phyloP scores from a whole-genome alignment of 2,113 vertebrate genomes.

The Pseudolaguvia tuberculata region DNA sequence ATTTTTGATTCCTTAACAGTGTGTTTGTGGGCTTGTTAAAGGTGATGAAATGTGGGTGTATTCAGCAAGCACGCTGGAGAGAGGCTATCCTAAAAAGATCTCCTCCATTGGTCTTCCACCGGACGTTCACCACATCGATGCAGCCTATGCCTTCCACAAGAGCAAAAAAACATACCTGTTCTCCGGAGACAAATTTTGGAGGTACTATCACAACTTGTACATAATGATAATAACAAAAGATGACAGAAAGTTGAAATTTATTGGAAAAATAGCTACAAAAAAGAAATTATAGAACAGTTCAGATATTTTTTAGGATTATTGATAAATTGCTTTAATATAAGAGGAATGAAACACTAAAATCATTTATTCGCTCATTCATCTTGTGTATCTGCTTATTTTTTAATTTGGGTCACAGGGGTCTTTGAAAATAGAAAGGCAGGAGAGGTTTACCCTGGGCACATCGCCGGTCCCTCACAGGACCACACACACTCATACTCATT shows the following conservation, averaged over 20 bases:
- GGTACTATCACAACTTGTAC: constrained; percentile 61
- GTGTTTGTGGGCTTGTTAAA: constrained; percentile 51
- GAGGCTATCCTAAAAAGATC: constrained; percentile 87
- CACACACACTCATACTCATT: too few relatives aligned
- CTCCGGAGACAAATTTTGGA: constrained; percentile 91
- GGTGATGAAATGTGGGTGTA: constrained; percentile 93
- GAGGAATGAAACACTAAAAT: background rate
- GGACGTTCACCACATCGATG: constrained; percentile 79
- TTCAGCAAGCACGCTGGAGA: constrained; percentile 80
- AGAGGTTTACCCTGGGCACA: too few relatives aligned
- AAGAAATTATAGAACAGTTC: background rate
- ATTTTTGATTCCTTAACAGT: too few relatives aligned
- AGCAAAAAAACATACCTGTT: constrained; percentile 95
- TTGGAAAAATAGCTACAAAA: background rate
- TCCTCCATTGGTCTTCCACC: constrained; percentile 80
- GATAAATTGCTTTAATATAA: background rate
- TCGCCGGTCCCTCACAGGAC: too few relatives aligned
- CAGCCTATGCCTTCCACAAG: constrained; percentile 89
- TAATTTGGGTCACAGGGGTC: too few relatives aligned
- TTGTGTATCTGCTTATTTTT: too few relatives aligned
- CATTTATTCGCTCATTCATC: too few relatives aligned
- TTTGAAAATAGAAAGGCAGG: too few relatives aligned
- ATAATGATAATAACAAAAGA: background rate
- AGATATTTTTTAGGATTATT: background rate
- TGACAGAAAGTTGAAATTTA: background rate